Conservation (phyloP, 2,888 invertebrate genomes). For the Cantharis rustica region DNA sequence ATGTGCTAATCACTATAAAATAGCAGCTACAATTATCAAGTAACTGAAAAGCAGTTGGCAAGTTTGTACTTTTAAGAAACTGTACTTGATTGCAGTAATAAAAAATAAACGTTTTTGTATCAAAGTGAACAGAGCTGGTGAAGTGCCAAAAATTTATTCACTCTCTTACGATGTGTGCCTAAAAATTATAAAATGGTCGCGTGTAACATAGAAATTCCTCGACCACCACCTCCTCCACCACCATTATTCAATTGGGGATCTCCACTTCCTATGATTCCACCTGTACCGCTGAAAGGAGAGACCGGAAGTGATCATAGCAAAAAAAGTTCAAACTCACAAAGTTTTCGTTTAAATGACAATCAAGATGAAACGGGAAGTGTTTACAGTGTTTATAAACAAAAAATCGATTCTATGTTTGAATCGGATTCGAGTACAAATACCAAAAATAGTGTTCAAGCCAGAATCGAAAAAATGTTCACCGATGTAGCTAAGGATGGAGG, state of each 20-base stretch:
- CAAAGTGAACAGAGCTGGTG: neutral
- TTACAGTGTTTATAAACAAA: conserved; percentile 77
- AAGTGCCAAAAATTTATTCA: neutral
- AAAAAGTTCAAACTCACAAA: conserved; percentile 43
- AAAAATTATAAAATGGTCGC: conserved; percentile 31
- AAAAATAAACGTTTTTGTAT: neutral
- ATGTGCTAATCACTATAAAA: neutral
- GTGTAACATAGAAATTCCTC: conserved; percentile 50
- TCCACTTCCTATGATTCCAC: neutral
- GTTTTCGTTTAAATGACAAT: conserved; percentile 49
- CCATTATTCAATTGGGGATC: neutral
- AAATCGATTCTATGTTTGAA: conserved; percentile 84
- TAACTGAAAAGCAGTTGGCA: conserved; percentile 2
- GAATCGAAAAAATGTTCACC: conserved; percentile 84
- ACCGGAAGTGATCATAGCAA: conserved; percentile 43
- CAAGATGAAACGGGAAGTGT: conserved; percentile 50
- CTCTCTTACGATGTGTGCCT: neutral
- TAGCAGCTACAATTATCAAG: neutral
- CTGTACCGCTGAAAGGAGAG: conserved; percentile 21
- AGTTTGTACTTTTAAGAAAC: neutral
- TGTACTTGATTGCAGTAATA: conserved; percentile 1
- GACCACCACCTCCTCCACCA: conserved; percentile 47
- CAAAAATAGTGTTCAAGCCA: conserved; percentile 80
- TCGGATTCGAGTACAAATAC: conserved; percentile 54
- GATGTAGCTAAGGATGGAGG: conserved; percentile 68